A percentile compares a stretch with the other conserved stretches of the same genome.
phyloP scores from a whole-genome alignment of 2,113 vertebrate genomes.

The Mobula birostris region DNA sequence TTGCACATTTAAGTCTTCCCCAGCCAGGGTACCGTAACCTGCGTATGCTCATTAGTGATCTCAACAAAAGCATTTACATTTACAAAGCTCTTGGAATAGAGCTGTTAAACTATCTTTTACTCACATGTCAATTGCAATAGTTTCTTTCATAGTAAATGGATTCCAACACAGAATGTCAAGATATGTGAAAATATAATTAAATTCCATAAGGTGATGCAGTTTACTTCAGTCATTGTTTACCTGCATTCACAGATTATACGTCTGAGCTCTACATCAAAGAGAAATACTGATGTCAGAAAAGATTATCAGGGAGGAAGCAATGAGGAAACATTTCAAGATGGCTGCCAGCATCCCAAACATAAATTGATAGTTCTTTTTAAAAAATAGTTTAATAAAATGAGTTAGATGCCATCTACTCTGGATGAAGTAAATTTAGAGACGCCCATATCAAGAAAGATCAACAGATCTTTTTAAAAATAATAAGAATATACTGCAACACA shows the following conservation, averaged over 20 bases:
- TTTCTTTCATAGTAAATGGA: neutral
- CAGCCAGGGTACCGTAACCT: neutral
- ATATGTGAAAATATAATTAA: neutral
- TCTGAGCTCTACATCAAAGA: neutral
- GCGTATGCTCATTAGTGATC: neutral
- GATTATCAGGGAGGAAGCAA: neutral
- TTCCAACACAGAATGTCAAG: neutral
- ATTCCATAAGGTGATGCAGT: neutral
- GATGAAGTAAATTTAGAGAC: neutral
- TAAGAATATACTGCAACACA: neutral
- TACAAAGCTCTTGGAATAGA: neutral
- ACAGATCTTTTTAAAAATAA: neutral
- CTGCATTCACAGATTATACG: neutral
- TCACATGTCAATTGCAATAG: neutral
- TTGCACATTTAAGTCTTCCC: neutral
- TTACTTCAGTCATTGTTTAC: neutral
- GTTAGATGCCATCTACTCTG: neutral
- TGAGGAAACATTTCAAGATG: neutral
- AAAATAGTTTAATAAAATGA: neutral
- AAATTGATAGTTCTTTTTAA: neutral
- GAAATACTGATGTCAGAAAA: slow-evolving; percentile 8
- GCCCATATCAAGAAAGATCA: neutral
- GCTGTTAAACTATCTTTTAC: neutral
- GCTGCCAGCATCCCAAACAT: neutral
- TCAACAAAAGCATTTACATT: neutral